Conservation (phyloP, 2,113 vertebrate species). For the Argyrosomus japonicus region DNA sequence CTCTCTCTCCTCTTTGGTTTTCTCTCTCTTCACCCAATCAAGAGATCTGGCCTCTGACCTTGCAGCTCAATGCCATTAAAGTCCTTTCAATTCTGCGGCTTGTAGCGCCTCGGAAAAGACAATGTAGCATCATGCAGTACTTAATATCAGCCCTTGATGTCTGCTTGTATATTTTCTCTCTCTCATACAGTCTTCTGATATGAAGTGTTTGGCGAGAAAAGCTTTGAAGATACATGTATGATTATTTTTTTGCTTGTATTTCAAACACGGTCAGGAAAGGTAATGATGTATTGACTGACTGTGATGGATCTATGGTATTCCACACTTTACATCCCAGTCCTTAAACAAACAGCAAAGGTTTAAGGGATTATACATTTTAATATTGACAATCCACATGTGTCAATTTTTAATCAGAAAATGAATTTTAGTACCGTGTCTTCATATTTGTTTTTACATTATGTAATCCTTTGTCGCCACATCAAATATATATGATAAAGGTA, state of each 20-base stretch:
- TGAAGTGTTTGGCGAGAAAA: neutral
- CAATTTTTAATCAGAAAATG: no score
- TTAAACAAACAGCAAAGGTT: neutral
- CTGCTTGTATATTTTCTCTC: slow-evolving; percentile 8
- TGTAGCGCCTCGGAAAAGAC: slow-evolving; percentile 37
- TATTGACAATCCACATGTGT: neutral
- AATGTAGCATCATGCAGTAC: slow-evolving; percentile 1
- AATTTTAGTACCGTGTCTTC: no score
- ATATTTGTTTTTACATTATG: no score
- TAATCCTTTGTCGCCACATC: neutral
- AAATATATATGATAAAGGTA: no score
- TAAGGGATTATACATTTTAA: neutral
- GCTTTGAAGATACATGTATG: neutral
- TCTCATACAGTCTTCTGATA: neutral
- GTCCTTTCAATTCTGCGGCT: slow-evolving; percentile 59
- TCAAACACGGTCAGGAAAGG: slow-evolving; percentile 20
- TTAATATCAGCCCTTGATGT: slow-evolving; percentile 26
- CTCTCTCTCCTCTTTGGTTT: slow-evolving; percentile 27
- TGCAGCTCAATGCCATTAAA: slow-evolving; percentile 64
- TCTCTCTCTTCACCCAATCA: slow-evolving; percentile 52
- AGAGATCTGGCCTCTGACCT: slow-evolving; percentile 71
- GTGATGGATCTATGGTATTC: neutral
- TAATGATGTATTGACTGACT: slow-evolving; percentile 37
- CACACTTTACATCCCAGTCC: neutral
- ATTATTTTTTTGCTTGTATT: slow-evolving; percentile 32